These are phyloP conservation scores for Cephus cinctus DNA, from an alignment of 1,140 invertebrate species.

Conservation along the genomic window DNA sequence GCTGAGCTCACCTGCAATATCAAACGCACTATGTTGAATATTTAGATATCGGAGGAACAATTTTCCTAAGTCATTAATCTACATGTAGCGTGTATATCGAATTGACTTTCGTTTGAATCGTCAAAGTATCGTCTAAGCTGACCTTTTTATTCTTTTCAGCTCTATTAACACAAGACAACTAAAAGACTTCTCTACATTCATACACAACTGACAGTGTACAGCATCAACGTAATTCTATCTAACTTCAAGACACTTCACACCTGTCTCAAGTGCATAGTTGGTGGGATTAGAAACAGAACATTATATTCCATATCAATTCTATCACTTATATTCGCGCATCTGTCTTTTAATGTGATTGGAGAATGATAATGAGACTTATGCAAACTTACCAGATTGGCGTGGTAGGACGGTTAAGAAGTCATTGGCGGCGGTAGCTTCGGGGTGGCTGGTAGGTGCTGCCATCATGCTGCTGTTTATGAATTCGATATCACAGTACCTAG, in stretches of 20 bases:
- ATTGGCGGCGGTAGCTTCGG: conserved; percentile 57
- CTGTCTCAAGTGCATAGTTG: conserved; percentile 37
- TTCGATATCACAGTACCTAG: conserved; percentile 59
- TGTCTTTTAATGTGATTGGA: conserved; percentile 22
- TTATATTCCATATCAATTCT: no score
- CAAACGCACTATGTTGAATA: conserved; percentile 1
- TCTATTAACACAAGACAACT: conserved; percentile 9
- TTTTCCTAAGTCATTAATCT: no score
- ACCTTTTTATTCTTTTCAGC: conserved; percentile 15
- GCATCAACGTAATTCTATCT: neutral
- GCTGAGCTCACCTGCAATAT: conserved; percentile 51
- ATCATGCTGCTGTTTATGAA: conserved; percentile 57
- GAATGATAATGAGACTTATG: conserved; percentile 11
- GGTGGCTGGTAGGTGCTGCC: conserved; percentile 56
- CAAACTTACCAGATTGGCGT: conserved; percentile 52
- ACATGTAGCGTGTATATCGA: no score
- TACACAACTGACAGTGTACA: neutral
- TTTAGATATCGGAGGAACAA: no score
- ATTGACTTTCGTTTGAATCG: no score
- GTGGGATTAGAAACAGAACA: conserved; percentile 33
- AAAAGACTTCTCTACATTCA: no score
- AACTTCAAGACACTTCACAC: conserved; percentile 20
- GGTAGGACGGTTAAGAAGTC: conserved; percentile 58
- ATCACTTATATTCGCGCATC: no score
- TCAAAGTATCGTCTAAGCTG: no score